These are phyloP conservation scores for Plebejus argus DNA, from an alignment of 2,888 invertebrate species.

Conservation along the genomic window DNA sequence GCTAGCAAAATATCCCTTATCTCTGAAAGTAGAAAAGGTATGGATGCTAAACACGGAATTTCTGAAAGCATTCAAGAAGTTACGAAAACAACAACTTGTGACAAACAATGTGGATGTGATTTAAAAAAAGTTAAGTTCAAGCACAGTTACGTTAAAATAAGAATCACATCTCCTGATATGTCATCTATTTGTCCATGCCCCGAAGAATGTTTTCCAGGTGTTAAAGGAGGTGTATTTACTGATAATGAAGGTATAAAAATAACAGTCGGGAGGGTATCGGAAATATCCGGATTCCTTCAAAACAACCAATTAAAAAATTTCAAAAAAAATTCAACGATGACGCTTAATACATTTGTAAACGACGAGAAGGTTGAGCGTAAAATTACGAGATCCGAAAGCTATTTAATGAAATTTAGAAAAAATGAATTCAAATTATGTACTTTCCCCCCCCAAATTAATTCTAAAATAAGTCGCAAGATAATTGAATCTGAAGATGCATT, in stretches of 20 bases:
- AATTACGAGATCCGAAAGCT: slow-evolving; percentile 9
- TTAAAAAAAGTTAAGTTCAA: slow-evolving; percentile 67
- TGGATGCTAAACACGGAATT: slow-evolving; percentile 46
- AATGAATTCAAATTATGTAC: not conserved
- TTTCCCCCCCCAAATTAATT: not conserved
- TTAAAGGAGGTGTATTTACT: slow-evolving; percentile 57
- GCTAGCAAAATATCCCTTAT: slow-evolving; percentile 49
- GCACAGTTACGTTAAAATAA: slow-evolving; percentile 65
- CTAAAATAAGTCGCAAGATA: not conserved
- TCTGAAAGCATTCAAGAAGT: slow-evolving; percentile 56
- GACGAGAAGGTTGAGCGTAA: not conserved
- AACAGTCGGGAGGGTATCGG: slow-evolving; percentile 58
- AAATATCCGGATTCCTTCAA: slow-evolving; percentile 46
- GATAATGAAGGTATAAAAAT: slow-evolving; percentile 66
- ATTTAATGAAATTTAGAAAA: not conserved
- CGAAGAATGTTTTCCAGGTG: slow-evolving; percentile 59
- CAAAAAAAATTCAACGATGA: not conserved
- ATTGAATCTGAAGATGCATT: not conserved
- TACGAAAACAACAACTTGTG: slow-evolving; percentile 60
- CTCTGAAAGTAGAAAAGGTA: slow-evolving; percentile 29
- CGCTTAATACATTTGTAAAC: not conserved
- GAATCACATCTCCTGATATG: slow-evolving; percentile 64
- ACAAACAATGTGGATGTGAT: slow-evolving; percentile 62
- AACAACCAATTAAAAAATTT: not conserved
- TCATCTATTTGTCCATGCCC: slow-evolving; percentile 62